These are phyloP conservation scores for Octonoba sinensis DNA, from an alignment of 2,888 invertebrate species.

Conservation along the genomic window DNA sequence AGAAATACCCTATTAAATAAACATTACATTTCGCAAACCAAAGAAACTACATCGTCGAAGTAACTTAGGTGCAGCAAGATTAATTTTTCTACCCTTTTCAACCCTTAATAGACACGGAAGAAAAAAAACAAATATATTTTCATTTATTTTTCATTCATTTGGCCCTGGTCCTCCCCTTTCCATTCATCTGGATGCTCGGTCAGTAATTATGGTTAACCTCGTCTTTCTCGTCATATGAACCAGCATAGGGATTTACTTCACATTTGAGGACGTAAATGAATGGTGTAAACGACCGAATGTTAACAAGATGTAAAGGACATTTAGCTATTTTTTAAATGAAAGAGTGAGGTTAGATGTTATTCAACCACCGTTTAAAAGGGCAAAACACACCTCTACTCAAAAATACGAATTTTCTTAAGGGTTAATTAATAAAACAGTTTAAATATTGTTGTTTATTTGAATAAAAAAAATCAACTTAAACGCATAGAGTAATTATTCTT, in stretches of 20 bases:
- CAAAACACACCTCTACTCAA: no score
- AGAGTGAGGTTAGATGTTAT: no score
- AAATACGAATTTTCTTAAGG: no score
- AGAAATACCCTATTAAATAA: slow-evolving; percentile 30
- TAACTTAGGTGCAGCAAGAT: slow-evolving; percentile 30
- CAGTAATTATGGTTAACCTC: slow-evolving; percentile 45
- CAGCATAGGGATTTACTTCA: neutral
- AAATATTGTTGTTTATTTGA: no score
- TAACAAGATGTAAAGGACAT: no score
- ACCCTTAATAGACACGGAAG: neutral
- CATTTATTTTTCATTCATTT: slow-evolving; percentile 17
- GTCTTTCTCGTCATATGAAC: slow-evolving; percentile 8
- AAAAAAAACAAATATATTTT: slow-evolving; percentile 14
- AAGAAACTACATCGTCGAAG: slow-evolving; percentile 9
- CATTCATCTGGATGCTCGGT: slow-evolving; percentile 18
- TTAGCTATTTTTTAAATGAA: no score
- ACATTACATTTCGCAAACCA: slow-evolving; percentile 15
- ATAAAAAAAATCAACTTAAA: no score
- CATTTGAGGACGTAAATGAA: no score
- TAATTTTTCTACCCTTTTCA: neutral
- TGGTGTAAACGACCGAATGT: no score
- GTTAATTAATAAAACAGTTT: no score
- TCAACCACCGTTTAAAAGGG: no score
- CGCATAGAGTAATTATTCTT: no score
- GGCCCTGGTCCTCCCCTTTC: slow-evolving; percentile 19